Evolutionary conservation across 2,113 vertebrate genomes (phyloP).

Genomic region (Morone saxatilis): DNA sequence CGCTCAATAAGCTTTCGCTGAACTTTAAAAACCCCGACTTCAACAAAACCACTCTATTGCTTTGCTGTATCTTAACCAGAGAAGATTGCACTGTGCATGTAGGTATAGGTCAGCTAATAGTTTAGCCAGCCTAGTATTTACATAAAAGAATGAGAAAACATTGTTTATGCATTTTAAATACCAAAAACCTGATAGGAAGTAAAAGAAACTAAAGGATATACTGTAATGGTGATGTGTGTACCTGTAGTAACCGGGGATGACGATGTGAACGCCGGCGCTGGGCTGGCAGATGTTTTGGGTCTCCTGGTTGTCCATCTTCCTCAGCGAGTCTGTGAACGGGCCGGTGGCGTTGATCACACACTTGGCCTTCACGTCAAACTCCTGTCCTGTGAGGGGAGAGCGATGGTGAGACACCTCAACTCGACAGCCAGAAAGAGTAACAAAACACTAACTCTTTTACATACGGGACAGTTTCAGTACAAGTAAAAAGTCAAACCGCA

Average conservation of each 20-base stretch:
- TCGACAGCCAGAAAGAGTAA: too few species aligned
- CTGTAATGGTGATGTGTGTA: slow-evolving; percentile 45
- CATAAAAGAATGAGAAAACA: slow-evolving; percentile 42
- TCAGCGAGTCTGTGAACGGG: slow-evolving; percentile 95
- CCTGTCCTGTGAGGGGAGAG: slow-evolving; percentile 83
- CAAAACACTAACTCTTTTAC: too few species aligned
- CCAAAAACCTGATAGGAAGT: neutral
- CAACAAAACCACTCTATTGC: slow-evolving; percentile 60
- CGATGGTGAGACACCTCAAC: too few species aligned
- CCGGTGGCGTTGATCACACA: slow-evolving; percentile 98
- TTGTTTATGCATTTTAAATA: slow-evolving; percentile 5
- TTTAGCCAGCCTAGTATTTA: slow-evolving; percentile 47
- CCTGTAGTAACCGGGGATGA: slow-evolving; percentile 99
- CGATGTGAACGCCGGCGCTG: slow-evolving; percentile 96
- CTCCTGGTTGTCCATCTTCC: slow-evolving; percentile 93
- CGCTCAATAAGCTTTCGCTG: slow-evolving; percentile 73
- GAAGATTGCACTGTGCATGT: slow-evolving; percentile 22
- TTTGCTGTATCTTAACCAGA: slow-evolving; percentile 38
- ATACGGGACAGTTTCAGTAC: too few species aligned
- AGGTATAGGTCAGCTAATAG: slow-evolving; percentile 47
- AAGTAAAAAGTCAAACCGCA: too few species aligned
- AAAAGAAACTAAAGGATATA: neutral
- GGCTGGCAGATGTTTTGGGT: slow-evolving; percentile 93
- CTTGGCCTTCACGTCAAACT: slow-evolving; percentile 96
- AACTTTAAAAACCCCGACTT: slow-evolving; percentile 75